These are phyloP conservation scores for Amiota minor DNA, from an alignment of 2,888 invertebrate genomes.

Conservation along the genomic window DNA sequence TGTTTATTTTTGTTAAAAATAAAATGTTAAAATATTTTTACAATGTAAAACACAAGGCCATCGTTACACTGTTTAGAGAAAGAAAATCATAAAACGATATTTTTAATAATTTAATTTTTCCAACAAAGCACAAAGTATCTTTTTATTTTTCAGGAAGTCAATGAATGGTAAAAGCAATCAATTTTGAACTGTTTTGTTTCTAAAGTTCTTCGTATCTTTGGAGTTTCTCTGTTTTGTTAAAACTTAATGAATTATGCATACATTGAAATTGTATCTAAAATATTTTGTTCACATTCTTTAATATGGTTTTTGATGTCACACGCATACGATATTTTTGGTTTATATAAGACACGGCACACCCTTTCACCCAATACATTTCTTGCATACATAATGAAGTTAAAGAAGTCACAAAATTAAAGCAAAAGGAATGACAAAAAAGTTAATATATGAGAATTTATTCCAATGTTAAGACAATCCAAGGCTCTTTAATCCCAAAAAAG, in stretches of 20 bases:
- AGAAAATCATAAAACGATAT: conserved; percentile 6
- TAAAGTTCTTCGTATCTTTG: too few relatives aligned
- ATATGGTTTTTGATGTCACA: not conserved
- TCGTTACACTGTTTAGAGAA: conserved; percentile 53
- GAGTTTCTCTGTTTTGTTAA: too few relatives aligned
- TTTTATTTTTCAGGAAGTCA: not conserved
- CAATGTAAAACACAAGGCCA: conserved; percentile 54
- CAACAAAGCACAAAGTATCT: not conserved
- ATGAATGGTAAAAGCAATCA: not conserved
- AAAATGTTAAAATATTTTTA: conserved; percentile 35
- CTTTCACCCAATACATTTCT: not conserved
- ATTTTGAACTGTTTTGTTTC: too few relatives aligned
- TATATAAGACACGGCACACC: not conserved
- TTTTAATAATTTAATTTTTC: conserved; percentile 1
- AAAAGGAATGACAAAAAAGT: not conserved
- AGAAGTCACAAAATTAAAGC: not conserved
- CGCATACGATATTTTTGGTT: not conserved
- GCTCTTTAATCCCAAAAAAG: too few relatives aligned
- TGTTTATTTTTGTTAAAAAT: conserved; percentile 40
- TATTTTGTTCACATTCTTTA: not conserved
- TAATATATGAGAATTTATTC: too few relatives aligned
- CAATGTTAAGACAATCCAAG: too few relatives aligned
- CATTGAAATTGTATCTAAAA: conserved; percentile 32
- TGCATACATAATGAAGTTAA: conserved; percentile 13
- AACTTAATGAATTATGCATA: conserved; percentile 58